phyloP scores from a whole-genome alignment of 2,888 invertebrate species.

The Lepidonotus clava region DNA sequence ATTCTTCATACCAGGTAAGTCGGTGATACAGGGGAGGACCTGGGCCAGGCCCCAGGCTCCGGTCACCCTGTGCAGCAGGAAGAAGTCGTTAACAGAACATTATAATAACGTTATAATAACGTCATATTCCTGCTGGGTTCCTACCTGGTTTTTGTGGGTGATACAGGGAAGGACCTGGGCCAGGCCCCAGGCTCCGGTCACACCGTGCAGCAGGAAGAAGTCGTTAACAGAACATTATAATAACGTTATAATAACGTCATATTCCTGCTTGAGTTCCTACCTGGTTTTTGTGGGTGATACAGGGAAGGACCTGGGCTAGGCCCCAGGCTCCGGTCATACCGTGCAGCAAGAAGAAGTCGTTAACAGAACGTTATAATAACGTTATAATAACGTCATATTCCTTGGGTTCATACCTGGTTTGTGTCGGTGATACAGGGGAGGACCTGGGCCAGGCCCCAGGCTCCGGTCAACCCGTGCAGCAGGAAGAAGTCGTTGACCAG shows the following conservation, averaged over 20 bases:
- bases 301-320: background rate
- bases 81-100: too few relatives aligned
- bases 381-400: too few relatives aligned
- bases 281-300: too few relatives aligned
- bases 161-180: background rate
- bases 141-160: too few relatives aligned
- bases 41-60: background rate
- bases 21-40: background rate
- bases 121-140: too few relatives aligned
- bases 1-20: too few relatives aligned
- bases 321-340: background rate
- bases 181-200: background rate
- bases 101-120: too few relatives aligned
- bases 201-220: background rate
- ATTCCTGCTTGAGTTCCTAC: too few relatives aligned
- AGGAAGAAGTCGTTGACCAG: conserved; percentile 60
- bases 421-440: background rate
- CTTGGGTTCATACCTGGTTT: background rate
- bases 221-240: too few relatives aligned
- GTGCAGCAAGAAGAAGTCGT: background rate
- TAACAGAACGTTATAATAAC: too few relatives aligned
- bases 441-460: conserved; percentile 57
- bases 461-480: conserved; percentile 60
- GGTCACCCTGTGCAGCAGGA: background rate
- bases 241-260: too few relatives aligned